phyloP scores from a whole-genome alignment of 2,888 invertebrate genomes.

The Tetanocera ferruginea region DNA sequence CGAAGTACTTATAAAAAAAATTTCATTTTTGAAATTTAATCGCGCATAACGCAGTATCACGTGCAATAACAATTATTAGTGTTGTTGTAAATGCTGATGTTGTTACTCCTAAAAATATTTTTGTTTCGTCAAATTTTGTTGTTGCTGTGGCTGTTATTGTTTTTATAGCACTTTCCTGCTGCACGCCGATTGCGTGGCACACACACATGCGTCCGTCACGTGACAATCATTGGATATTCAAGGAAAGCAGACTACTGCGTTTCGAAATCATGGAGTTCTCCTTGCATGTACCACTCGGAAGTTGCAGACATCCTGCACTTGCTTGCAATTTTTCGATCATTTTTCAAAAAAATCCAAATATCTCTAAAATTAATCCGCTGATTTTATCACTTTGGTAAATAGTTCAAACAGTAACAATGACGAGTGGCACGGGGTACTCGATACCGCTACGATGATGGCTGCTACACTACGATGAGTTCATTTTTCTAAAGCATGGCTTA shows the following conservation, averaged over 20 bases:
- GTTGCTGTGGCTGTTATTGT: neutral
- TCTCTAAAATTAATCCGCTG: constrained; percentile 38
- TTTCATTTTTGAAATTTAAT: constrained; percentile 32
- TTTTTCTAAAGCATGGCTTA: constrained; percentile 13
- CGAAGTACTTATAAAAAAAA: neutral
- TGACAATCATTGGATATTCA: constrained; percentile 16
- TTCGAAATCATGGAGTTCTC: neutral
- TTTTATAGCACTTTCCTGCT: neutral
- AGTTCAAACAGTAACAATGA: constrained; percentile 20
- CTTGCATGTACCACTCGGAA: neutral
- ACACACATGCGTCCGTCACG: constrained; percentile 25
- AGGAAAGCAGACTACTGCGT: neutral
- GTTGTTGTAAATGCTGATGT: constrained; percentile 14
- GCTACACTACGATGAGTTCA: constrained; percentile 13
- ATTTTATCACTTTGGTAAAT: constrained; percentile 46
- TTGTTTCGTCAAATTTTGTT: neutral
- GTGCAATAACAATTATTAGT: constrained; percentile 32
- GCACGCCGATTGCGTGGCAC: neutral
- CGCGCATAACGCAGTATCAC: constrained; percentile 24
- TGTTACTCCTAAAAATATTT: neutral
- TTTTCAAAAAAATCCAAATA: constrained; percentile 27
- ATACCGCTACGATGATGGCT: neutral
- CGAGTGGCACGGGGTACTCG: neutral
- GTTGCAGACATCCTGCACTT: neutral
- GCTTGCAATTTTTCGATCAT: constrained; percentile 25